Evolutionary conservation across 2,888 invertebrate species (phyloP), one percentile per base, ranked within the genome.

Genomic region (Teleiodes luculella): DNA sequence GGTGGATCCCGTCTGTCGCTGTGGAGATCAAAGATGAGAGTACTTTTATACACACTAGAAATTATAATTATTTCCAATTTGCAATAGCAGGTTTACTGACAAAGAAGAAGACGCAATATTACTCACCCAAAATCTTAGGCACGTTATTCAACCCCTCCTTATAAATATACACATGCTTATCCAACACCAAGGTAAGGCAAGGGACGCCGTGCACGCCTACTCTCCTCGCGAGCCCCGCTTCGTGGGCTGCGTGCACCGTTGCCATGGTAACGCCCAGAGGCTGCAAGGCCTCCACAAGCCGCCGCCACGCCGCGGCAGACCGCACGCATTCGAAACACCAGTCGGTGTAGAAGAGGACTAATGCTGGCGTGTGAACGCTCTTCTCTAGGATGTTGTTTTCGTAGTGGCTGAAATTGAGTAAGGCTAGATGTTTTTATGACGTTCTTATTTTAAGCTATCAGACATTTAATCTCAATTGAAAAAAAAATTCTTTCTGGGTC

Each of bases 251-350:
- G 81, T 98, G 97, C 0, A 87, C 87, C 0, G 96, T 95, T 0
- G 93, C 95, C 80, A 96, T 91, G 57, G 93, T 93, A 53, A 96
- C 92, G 62, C 98, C 98, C 36, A 95, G 76, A 0, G 96, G 96
- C 74, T 97, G 96, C 53, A 98, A 83, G 43, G 97, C 95, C 67
- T 96, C 95, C 39, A 96, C 94, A 51, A 98, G 89, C 60, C 95
- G 92, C 49, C 96, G 92, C 92, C 97, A 96, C 8, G 95, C 92
- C 0, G 95, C 95, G 46, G 97, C 96, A n/a, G 95, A 94, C 68
- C 94, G 94, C 60, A 97, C 93, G 78, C 98, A 98, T 48, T 96
- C 93, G 79, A 97, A 96, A 77, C 98, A 98, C 95, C 97, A 97
- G 80, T 98, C 98, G 6, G 96, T 95, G 83, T 97, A 98, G 79